Evolutionary conservation across 2,113 vertebrate species (phyloP).

Genomic region (Chitala chitala): DNA sequence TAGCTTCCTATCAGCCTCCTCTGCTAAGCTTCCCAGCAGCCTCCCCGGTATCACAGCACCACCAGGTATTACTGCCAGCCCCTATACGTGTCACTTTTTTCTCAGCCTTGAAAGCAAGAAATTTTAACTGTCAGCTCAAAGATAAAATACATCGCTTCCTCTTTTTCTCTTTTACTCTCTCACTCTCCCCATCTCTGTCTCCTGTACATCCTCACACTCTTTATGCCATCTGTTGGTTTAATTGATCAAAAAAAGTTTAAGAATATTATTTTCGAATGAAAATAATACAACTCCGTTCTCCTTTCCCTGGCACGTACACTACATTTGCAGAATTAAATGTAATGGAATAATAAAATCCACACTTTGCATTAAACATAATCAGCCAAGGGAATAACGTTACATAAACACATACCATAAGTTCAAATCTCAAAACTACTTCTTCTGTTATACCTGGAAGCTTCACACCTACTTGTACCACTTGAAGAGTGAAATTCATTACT

Average conservation of each 20-base stretch:
- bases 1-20: not conserved
- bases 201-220: not conserved
- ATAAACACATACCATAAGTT: too few species aligned
- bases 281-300: not conserved
- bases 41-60: constrained; percentile 2
- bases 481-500: too few species aligned
- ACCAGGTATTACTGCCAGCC: constrained; percentile 14
- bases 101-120: not conserved
- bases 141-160: constrained; percentile 11
- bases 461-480: too few species aligned
- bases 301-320: not conserved
- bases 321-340: not conserved
- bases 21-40: not conserved
- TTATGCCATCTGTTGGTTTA: constrained; percentile 16
- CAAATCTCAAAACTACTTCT: not conserved
- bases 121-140: constrained; percentile 21
- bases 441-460: not conserved
- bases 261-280: constrained; percentile 12
- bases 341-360: not conserved
- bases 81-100: constrained; percentile 11
- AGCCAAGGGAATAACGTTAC: not conserved
- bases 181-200: constrained; percentile 1
- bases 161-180: not conserved
- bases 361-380: not conserved
- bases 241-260: constrained; percentile 17